Base-by-base conservation (phyloP, 1,140 invertebrate genomes). In the Euborellia annulipes region DNA sequence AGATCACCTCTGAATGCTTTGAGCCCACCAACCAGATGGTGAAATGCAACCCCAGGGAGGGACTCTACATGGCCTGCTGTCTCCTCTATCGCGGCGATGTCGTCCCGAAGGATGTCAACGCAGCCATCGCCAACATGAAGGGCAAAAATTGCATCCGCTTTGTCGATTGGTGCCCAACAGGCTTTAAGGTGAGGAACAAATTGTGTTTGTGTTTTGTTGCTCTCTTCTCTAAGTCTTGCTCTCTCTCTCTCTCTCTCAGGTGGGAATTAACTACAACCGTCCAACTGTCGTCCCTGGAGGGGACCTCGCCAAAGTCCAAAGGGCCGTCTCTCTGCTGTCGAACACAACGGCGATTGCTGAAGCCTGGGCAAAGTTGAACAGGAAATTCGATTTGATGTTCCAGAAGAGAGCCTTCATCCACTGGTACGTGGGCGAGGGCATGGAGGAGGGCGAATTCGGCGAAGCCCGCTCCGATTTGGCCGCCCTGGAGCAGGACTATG, bases 371-470 rank as follows among this genome's bases (percentile, higher is more conserved):
- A 61, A 68, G 17, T 55, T 72, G 2, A 67, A 73, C 50, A 62
- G 66, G 46, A 71, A 71, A 51, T 68, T 68, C 51, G 67, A 68
- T 51, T 46, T 70, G 4, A 27, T 27, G 23, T 27, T 27, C 23
- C 4, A 27, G 4, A 71, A 83, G 62, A 67, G 79, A 56, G 75
- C 80, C 21, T 74, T 85, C 59, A 78, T 82, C 1, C 79, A 82
- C 57, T 84, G 79, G 79, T 85, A 82, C 57, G 73, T 78, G 0
- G 66, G 78, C 6, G 82, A 85, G 60, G 79, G 82, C 52, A 81
- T 82, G 78, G 76, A 79, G 55, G 75, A 85, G 66, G 78, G 78
- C 50, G 66, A 73, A 54, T 27, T 27, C 23, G 23, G 23, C 23
- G 72, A 74, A 55, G 71, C 73, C 20, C 58, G 73, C 19, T 72